Conservation (phyloP, 2,888 invertebrate genomes). For the Terebella lapidaria region DNA sequence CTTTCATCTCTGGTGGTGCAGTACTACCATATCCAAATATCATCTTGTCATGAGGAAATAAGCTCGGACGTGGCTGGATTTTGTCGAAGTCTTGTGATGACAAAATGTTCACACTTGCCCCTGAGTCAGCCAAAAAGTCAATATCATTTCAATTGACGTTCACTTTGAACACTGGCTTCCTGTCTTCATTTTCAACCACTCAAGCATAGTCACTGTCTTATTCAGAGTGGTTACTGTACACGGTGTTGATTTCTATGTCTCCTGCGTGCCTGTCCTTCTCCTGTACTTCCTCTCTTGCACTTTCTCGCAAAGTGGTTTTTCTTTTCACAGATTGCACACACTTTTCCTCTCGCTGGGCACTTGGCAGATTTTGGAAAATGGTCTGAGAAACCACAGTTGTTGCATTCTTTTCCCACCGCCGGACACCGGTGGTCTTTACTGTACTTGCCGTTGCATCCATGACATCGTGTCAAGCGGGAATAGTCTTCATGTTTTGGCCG, state of each 20-base stretch:
- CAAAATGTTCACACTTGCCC: not conserved
- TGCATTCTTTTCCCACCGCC: too few relatives aligned
- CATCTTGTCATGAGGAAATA: too few relatives aligned
- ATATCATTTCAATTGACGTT: not conserved
- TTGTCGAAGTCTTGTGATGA: too few relatives aligned
- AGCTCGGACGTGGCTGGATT: too few relatives aligned
- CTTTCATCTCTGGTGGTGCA: not conserved
- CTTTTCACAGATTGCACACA: not conserved
- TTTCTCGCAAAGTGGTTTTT: not conserved
- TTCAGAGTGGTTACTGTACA: not conserved
- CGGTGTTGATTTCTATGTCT: not conserved
- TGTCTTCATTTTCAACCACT: not conserved
- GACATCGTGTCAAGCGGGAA: too few relatives aligned
- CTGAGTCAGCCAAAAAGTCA: not conserved
- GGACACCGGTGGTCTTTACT: too few relatives aligned
- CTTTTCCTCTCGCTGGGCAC: conserved; percentile 8
- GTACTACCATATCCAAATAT: not conserved
- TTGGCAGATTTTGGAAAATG: too few relatives aligned
- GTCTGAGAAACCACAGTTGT: too few relatives aligned
- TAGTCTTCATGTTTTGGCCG: too few relatives aligned
- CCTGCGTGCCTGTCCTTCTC: not conserved
- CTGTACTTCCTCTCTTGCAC: not conserved
- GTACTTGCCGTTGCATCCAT: too few relatives aligned
- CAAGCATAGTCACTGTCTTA: not conserved
- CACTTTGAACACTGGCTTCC: not conserved